Base-by-base conservation (phyloP, 2,888 invertebrate genomes). In the Rhagonycha lutea region DNA sequence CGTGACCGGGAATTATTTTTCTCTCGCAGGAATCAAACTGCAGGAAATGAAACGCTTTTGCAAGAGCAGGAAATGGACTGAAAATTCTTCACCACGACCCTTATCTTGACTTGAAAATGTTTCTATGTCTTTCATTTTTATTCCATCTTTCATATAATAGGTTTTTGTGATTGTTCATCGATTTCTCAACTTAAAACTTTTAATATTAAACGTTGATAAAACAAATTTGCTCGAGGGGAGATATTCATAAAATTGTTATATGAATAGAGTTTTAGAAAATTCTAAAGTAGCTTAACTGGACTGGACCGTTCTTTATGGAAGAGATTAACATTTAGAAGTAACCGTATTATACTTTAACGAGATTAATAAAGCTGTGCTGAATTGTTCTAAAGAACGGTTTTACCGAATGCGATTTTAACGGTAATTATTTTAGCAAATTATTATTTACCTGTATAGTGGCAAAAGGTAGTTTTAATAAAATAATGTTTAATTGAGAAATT, bases 21-120 rank as follows among this genome's bases (percentile, higher is more conserved):
- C 79, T 78, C 80, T 75, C 79, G 79, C 79, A 81, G 79, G 83
- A 83, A 83, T 82, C 83, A 83, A 83, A 83, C 83, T 79, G 80
- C 83, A 83, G 85, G 85, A 85, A 85, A 85, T 85, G 85, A 85
- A 85, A 85, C 82, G 83, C 81, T 84, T 80, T 81, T 81, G 82
- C 80, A 80, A 79, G 80, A 80, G 81, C 84, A 83, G 85, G 85
- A 86, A 85, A 84, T 84, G 83, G 84, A 83, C 83, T 82, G 83
- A 85, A 84, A 84, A 84, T 81, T 81, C 82, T 81, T 81, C 82
- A 81, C 82, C 81, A 81, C 82, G 80, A 82, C 82, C 83, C 84
- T 85, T 84, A 84, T 85, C 85, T 84, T 81, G 79, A 78, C 78
- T 80, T 79, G 72, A 82, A 82, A 83, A 80, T 83, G 82, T 81